Evolutionary conservation across 2,888 invertebrate genomes (phyloP), one percentile per base, ranked within the genome.

Genomic region (Euplagia quadripunctaria): DNA sequence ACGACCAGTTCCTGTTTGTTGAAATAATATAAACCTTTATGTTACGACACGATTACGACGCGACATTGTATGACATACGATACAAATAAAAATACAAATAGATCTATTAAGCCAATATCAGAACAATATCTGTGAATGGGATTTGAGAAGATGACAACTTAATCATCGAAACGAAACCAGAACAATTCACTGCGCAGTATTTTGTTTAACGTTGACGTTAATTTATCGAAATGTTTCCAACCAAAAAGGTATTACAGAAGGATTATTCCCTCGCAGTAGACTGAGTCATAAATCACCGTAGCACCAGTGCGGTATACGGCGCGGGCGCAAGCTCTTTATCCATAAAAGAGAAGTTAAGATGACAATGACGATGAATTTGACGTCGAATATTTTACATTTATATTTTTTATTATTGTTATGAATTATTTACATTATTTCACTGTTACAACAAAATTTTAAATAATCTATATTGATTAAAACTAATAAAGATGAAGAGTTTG

Each of bases 1-100:
- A 81, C 82, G 51, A 31, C 31, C 42, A 42, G 68, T 78, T 82
- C 82, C 82, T 82, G 78, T 85, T 82, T 72, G 71, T 71, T 68
- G 61, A 75, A 69, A 66, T 64, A 68, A 58, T 49, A 16, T 46
- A 46, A 68, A 31, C 64, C 31, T 72, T 68, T 64, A 46, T 55
- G 42, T 14, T 14, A 64, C 64, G 52, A 14, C 51, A 72, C n/a
- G 51, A 14, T 16, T 63, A 68, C 63, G 49, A 63, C 5, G 46
- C 17, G 20, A 69, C 64, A 14, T 55, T 4, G 20, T 12, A 58
- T 9, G 11, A 20, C 20, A 58, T 61, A 31, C 20, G 4, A 58
- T 31, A 20, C 7, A 31, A 31, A 31, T 14, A 31, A 31, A 61
- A 14, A 17, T 17, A 52, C 16, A 1, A 58, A 4, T 58, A 11